Evolutionary conservation across 2,113 vertebrate genomes (phyloP), one percentile per base, ranked within the genome.

Genomic region (Pedionomus torquatus): DNA sequence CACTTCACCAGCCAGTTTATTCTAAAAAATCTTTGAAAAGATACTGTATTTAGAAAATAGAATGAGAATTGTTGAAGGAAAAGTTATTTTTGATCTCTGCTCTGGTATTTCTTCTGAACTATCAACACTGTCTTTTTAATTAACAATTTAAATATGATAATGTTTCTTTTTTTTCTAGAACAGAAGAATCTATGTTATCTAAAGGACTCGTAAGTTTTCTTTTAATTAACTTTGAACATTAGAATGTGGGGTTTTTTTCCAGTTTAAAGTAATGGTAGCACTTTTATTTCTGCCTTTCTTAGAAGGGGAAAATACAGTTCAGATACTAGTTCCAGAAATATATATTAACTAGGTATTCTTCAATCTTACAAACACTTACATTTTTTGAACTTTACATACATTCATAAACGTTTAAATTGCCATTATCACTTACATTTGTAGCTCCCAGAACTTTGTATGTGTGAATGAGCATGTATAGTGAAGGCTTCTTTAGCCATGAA

Each of bases 191-290:
- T 14, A 37, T 98, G 92, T 97, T 99, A 93, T 98, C 98, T 61
- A 99, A 99, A 99, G 99, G 99, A 98, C 96, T 99, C 98, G 99
- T 99, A 98, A 98, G 99, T 97, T 85, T 63, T 65, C 48, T 74
- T 87, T 17, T 21, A 83, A 93, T 87, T 37, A 48, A 39, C 68
- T 79, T 78, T 83, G 35, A 26, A 0, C 64, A 19, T 57, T 78
- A 43, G 3, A 81, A 63, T 70, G 46, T 41, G 70, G 57, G 6
- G 28, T 72, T 63, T 79, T 63, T 94, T 86, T 83, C 35, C 58
- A 61, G 4, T 60, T 44, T 85, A 39, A 44, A 71, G 28, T 31
- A 86, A 52, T 30, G 5, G 16, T 55, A 54, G 39, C 81, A 51
- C 17, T 74, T 74, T 74, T 4, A 46, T 7, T 77, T 90, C 8